Evolutionary conservation across 2,888 invertebrate genomes (phyloP), one percentile per base, ranked within the genome.

Genomic region (Eulithis testata): DNA sequence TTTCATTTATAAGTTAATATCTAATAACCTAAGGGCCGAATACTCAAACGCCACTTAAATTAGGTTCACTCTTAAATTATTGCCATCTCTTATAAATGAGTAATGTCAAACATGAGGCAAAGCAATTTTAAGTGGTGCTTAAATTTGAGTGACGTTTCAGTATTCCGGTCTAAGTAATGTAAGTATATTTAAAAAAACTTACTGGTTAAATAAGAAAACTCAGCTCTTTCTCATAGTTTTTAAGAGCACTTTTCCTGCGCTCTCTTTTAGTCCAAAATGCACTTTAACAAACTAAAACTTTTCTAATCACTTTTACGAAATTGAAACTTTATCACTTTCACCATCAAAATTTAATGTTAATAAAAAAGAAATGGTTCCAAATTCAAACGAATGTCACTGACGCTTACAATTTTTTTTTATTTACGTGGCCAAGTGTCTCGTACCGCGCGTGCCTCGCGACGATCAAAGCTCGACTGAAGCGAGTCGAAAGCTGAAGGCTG

Each of bases 381-480:
- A 65, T 59, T 63, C 50, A 63, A 57, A 63, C 55, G 12, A 52
- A 49, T 60, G 60, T 61, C 60, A 62, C 61, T 50, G 51, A 60
- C 47, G 60, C 37, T 58, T 61, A 21, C 21, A 21, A 31, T 47
- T 57, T 66, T 65, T 71, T 65, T 54, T 56, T 63, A 45, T 44
- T 44, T 21, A 9, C 57, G 55, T 56, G 60, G 59, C 65, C 43
- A 60, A 1, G 63, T 44, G 57, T 64, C 60, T 63, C 60, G 65
- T 27, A 11, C 12, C 75, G 76, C 69, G 74, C 84, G 80, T 76
- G 59, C 70, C 55, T 74, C 60, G 73, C 71, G 68, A 79, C 61
- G 65, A 63, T 65, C 72, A 69, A 73, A 77, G 67, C 75, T 59
- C 77, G 75, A 86, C 85, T 83, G 73, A 77, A 77, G 58, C 82